Evolutionary conservation across 2,113 vertebrate genomes (phyloP).

Genomic region (Motacilla alba): DNA sequence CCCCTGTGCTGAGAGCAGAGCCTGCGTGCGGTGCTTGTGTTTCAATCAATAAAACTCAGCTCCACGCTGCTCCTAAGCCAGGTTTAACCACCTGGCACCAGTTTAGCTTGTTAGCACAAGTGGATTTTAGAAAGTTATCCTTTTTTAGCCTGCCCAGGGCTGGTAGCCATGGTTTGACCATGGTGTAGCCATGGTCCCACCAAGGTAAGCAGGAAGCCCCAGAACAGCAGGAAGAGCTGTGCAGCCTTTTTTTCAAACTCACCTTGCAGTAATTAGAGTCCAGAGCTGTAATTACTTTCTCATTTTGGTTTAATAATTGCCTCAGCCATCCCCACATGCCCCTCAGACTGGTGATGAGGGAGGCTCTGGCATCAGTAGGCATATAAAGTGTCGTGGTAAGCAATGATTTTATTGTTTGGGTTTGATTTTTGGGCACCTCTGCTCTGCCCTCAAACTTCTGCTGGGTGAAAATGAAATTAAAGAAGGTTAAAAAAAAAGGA

Average conservation of each 20-base stretch:
- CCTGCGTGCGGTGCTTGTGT: accelerated
- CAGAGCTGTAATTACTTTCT: conserved; percentile 49
- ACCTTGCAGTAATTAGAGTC: conserved; percentile 54
- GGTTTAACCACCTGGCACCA: background rate
- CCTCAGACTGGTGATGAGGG: background rate
- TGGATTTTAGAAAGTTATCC: accelerated
- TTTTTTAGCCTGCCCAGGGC: background rate
- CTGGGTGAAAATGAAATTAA: background rate
- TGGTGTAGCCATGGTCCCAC: background rate
- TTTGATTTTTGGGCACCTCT: background rate
- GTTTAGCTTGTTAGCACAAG: background rate
- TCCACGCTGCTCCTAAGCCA: background rate
- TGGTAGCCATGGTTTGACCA: background rate
- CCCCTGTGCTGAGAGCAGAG: background rate
- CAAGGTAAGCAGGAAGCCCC: background rate
- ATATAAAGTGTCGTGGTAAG: accelerated
- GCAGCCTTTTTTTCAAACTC: background rate
- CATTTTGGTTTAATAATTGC: conserved; percentile 24
- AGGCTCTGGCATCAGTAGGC: background rate
- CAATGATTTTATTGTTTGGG: background rate
- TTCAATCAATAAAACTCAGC: background rate
- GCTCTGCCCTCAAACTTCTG: accelerated
- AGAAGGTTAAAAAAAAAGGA: accelerated
- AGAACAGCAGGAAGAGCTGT: background rate
- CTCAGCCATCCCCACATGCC: background rate